These are phyloP conservation scores for Miniopterus natalensis DNA, from an alignment of 2,113 vertebrate genomes.

Conservation along the genomic window DNA sequence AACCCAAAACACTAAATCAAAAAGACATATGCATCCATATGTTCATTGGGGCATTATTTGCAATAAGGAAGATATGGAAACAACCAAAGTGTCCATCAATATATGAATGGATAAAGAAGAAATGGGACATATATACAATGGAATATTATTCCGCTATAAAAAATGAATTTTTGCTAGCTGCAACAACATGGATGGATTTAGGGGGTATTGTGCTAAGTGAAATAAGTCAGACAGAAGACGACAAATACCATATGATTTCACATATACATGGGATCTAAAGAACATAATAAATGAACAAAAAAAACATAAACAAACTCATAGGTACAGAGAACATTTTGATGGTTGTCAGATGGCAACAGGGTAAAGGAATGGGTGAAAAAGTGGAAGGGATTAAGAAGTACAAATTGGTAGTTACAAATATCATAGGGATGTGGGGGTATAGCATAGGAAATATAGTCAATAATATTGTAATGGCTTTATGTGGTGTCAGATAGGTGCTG, in stretches of 20 bases:
- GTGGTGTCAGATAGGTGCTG: background rate
- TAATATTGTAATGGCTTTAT: background rate
- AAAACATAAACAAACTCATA: background rate
- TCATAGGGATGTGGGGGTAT: background rate
- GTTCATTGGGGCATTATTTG: background rate
- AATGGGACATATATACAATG: background rate
- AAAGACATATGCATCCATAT: background rate
- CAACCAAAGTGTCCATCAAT: background rate
- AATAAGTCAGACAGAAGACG: background rate
- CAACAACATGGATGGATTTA: background rate
- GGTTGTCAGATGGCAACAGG: background rate
- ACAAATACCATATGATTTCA: background rate
- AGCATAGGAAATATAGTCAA: background rate
- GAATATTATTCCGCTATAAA: background rate
- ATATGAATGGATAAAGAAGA: background rate
- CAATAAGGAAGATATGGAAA: background rate
- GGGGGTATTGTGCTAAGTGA: background rate
- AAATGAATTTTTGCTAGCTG: background rate
- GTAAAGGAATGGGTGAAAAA: background rate
- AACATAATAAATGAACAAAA: background rate
- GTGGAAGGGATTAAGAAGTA: background rate
- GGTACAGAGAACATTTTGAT: background rate
- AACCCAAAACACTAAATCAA: background rate
- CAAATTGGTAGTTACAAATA: background rate
- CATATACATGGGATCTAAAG: background rate